A percentile compares a stretch with the other conserved stretches of the same genome.
phyloP scores from a whole-genome alignment of 1,140 invertebrate genomes.

The Lasioglossum albipes region DNA sequence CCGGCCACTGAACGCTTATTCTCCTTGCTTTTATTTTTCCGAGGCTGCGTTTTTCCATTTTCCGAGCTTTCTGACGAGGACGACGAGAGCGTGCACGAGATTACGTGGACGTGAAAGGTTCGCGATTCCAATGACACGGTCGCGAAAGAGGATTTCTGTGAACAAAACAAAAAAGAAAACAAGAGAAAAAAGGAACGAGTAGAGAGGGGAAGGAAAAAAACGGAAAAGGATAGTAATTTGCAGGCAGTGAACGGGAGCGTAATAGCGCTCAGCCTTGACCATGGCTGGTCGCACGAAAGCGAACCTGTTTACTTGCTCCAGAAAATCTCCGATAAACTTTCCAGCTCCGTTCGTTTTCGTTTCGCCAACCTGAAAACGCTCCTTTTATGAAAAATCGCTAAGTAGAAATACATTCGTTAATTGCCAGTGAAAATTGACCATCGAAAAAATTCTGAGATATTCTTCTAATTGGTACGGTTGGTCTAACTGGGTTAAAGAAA shows the following conservation, averaged over 20 bases:
- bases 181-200: neutral
- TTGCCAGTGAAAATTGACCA: no score
- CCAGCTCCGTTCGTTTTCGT: neutral
- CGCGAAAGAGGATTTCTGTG: neutral
- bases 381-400: no score
- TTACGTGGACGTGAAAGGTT: constrained; percentile 2
- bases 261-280: constrained; percentile 21
- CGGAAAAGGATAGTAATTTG: constrained; percentile 14
- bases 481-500: no score
- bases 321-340: constrained; percentile 8
- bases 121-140: constrained; percentile 25
- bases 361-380: neutral
- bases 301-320: constrained; percentile 22
- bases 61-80: neutral
- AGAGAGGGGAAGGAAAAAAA: no score
- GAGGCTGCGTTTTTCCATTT: neutral
- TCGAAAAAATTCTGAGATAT: no score
- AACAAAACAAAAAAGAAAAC: neutral
- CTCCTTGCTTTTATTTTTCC: neutral
- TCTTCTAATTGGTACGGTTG: no score
- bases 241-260: constrained; percentile 19
- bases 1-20: neutral
- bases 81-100: constrained; percentile 15
- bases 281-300: constrained; percentile 4
- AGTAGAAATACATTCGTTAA: no score